These are phyloP conservation scores for Zaprionus lachaisei DNA, from an alignment of 1,140 invertebrate genomes.

Conservation along the genomic window DNA sequence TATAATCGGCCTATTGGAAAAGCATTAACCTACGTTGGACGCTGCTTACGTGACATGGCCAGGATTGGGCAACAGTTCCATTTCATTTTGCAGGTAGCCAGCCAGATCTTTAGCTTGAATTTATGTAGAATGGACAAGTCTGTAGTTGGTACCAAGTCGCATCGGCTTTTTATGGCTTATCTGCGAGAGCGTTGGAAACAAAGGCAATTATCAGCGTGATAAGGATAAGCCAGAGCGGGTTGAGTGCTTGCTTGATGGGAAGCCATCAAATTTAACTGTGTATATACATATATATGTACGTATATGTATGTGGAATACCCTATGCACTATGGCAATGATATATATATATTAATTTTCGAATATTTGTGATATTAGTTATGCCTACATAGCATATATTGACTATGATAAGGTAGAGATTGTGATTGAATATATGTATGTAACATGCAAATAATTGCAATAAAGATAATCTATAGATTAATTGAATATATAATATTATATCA, in stretches of 20 bases:
- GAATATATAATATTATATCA: no score
- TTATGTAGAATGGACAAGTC: background rate
- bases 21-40: conserved; percentile 21
- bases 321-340: background rate
- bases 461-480: no score
- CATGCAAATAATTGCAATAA: no score
- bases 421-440: no score
- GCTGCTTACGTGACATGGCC: conserved; percentile 36
- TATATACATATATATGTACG: background rate
- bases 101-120: background rate
- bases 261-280: background rate
- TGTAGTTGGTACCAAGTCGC: background rate
- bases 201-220: conserved; percentile 52
- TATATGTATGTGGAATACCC: background rate
- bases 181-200: conserved; percentile 34
- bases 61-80: background rate
- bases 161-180: conserved; percentile 65
- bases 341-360: background rate
- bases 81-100: conserved; percentile 31
- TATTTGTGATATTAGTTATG: background rate
- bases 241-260: background rate
- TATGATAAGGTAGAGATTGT: no score
- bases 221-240: conserved; percentile 53
- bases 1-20: conserved; percentile 42
- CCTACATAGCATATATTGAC: background rate